These are phyloP conservation scores for Cinara cedri DNA, from an alignment of 2,888 invertebrate genomes.

Conservation along the genomic window DNA sequence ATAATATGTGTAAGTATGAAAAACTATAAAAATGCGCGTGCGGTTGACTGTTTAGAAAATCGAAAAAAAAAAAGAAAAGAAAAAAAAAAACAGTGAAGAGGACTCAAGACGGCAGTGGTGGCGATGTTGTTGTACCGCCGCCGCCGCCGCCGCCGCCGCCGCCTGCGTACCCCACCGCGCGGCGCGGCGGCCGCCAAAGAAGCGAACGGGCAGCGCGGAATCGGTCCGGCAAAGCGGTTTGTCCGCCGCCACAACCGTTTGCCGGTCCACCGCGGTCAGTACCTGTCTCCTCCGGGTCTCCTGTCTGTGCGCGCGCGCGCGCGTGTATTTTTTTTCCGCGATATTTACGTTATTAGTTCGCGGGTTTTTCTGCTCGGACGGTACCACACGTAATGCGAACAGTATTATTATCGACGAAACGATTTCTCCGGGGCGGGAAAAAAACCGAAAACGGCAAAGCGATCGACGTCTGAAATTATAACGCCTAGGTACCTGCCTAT, in stretches of 20 bases:
- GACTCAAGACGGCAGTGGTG: neutral
- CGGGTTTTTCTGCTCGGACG: too few species aligned
- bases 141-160: neutral
- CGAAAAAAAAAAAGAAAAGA: too few species aligned
- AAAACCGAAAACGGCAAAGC: too few species aligned
- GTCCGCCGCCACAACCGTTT: constrained; percentile 40
- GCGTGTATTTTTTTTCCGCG: neutral
- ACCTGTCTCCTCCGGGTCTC: constrained; percentile 3
- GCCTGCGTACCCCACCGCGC: neutral
- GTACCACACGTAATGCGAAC: too few species aligned
- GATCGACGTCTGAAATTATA: too few species aligned
- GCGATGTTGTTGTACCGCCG: neutral
- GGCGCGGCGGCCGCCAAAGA: constrained; percentile 7
- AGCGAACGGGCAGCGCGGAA: constrained; percentile 24
- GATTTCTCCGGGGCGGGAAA: too few species aligned
- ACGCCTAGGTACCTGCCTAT: too few species aligned
- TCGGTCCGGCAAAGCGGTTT: constrained; percentile 36
- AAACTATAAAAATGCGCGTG: neutral
- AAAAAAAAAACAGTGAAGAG: neutral
- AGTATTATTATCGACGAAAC: too few species aligned
- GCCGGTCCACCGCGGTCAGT: constrained; percentile 44
- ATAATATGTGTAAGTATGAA: too few species aligned
- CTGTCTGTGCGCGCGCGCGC: neutral
- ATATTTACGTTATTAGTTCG: too few species aligned
- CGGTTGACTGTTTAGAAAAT: neutral